Conservation (phyloP, 2,888 invertebrate species). For the Drosophila robusta region DNA sequence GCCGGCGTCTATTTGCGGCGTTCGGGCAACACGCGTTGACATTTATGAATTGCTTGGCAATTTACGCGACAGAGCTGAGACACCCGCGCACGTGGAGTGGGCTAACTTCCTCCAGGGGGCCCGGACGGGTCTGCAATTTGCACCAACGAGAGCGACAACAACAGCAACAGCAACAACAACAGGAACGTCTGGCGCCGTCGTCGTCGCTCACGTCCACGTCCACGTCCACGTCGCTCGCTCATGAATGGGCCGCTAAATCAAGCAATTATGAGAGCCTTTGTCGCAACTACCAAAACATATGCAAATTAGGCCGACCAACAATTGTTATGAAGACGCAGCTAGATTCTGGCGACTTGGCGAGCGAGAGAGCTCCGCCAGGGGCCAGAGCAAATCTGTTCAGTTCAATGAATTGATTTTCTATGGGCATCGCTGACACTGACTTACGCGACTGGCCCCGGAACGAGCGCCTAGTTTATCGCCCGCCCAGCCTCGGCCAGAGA, state of each 20-base stretch:
- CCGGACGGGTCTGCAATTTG: conserved; percentile 66
- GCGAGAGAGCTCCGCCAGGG: not conserved
- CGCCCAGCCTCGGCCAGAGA: conserved; percentile 47
- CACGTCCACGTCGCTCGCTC: conserved; percentile 20
- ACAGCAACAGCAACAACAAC: conserved; percentile 46
- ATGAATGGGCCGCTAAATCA: conserved; percentile 83
- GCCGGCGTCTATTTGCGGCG: conserved; percentile 6
- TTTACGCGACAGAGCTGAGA: conserved; percentile 71
- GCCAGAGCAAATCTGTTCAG: conserved; percentile 72
- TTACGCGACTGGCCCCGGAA: conserved; percentile 64
- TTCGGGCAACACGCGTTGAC: conserved; percentile 69
- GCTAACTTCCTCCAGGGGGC: conserved; percentile 16
- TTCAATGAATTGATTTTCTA: conserved; percentile 75
- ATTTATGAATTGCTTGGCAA: conserved; percentile 81
- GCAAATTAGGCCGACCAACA: conserved; percentile 66
- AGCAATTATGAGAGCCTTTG: conserved; percentile 84
- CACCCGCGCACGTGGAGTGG: conserved; percentile 63
- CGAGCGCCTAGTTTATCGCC: conserved; percentile 61
- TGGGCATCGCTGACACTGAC: conserved; percentile 71
- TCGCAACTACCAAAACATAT: conserved; percentile 75
- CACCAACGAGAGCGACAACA: conserved; percentile 45
- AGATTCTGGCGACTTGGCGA: not conserved
- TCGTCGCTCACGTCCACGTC: conserved; percentile 15
- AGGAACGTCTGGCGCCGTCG: conserved; percentile 62
- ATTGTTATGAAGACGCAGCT: conserved; percentile 50